Evolutionary conservation across 2,113 vertebrate genomes (phyloP).

Genomic region (Brachirus orientalis): DNA sequence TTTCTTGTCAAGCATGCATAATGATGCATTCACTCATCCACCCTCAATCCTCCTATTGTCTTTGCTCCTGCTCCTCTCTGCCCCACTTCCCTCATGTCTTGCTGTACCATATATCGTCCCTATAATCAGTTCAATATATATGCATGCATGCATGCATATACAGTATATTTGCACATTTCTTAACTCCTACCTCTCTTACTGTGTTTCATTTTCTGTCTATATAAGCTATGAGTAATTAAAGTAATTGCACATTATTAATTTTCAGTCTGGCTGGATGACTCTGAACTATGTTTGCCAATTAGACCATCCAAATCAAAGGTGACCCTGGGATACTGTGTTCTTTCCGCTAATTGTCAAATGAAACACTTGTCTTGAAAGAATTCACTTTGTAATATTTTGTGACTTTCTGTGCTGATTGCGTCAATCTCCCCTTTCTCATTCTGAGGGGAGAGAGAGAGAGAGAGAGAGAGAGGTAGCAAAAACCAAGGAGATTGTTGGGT

Average conservation of each 20-base stretch:
- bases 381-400: constrained; percentile 86
- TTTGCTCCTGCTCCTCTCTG: constrained; percentile 45
- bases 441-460: constrained; percentile 30
- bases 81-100: constrained; percentile 65
- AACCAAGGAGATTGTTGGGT: constrained; percentile 13
- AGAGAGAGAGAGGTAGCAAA: not conserved
- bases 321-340: constrained; percentile 94
- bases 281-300: constrained; percentile 99
- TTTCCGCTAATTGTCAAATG: constrained; percentile 90
- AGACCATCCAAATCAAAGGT: constrained; percentile 98
- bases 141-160: not conserved
- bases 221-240: constrained; percentile 94
- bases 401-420: constrained; percentile 55
- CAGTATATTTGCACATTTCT: constrained; percentile 16
- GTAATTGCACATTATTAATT: constrained; percentile 99
- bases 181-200: constrained; percentile 54
- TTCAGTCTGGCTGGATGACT: constrained; percentile 94
- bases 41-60: constrained; percentile 45
- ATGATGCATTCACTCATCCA: constrained; percentile 72
- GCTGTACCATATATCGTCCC: constrained; percentile 16
- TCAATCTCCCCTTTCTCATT: constrained; percentile 61
- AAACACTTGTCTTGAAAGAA: constrained; percentile 90
- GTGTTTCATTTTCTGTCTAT: constrained; percentile 88
- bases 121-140: not conserved
- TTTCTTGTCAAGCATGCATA: constrained; percentile 81